phyloP scores from a whole-genome alignment of 2,888 invertebrate genomes.

The Scaptomyza tumidula region DNA sequence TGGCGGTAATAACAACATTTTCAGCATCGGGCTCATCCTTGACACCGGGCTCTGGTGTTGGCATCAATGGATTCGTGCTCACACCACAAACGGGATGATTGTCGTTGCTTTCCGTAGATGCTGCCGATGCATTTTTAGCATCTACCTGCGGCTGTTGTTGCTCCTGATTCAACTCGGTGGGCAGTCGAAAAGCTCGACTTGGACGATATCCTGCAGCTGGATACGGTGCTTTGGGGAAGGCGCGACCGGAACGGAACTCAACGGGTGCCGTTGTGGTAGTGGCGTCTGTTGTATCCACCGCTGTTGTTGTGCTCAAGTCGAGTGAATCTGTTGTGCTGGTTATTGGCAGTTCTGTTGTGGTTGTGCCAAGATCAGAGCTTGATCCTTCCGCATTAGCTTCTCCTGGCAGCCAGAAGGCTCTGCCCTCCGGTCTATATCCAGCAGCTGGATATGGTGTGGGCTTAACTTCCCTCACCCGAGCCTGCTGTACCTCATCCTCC shows the following conservation, averaged over 20 bases:
- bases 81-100: constrained; percentile 78
- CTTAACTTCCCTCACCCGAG: constrained; percentile 53
- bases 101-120: constrained; percentile 49
- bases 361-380: constrained; percentile 32
- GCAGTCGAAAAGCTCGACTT: constrained; percentile 71
- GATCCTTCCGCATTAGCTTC: constrained; percentile 44
- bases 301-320: constrained; percentile 57
- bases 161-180: constrained; percentile 59
- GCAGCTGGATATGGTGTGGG: constrained; percentile 74
- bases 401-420: constrained; percentile 70
- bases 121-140: constrained; percentile 18
- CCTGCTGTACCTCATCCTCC: constrained; percentile 61
- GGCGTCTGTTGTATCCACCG: constrained; percentile 38
- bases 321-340: constrained; percentile 60
- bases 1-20: constrained; percentile 66
- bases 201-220: constrained; percentile 79
- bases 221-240: constrained; percentile 64
- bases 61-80: constrained; percentile 77
- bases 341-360: constrained; percentile 62
- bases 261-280: constrained; percentile 14
- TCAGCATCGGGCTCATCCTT: constrained; percentile 78
- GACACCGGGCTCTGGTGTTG: constrained; percentile 73
- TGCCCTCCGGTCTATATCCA: constrained; percentile 71
- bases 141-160: constrained; percentile 17
- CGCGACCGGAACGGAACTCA: constrained; percentile 38